Evolutionary conservation across 2,888 invertebrate genomes (phyloP).

Genomic region (Hydraecia micacea): DNA sequence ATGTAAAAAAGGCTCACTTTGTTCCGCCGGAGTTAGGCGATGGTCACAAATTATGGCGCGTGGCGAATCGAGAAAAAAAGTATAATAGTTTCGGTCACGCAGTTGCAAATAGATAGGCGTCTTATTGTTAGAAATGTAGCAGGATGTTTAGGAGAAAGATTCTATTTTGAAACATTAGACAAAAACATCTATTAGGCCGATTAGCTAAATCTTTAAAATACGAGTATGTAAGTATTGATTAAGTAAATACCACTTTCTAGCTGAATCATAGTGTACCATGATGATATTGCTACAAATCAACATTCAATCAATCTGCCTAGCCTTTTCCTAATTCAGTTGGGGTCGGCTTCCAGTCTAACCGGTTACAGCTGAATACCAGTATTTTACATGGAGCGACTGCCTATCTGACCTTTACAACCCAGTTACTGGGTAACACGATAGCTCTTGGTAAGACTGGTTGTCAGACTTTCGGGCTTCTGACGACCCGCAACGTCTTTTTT

Average conservation of each 20-base stretch:
- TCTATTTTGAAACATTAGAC: background rate
- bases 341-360: too few species aligned
- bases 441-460: too few species aligned
- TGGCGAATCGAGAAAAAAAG: conserved; percentile 70
- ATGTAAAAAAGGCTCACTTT: conserved; percentile 59
- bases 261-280: background rate
- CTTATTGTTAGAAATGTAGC: conserved; percentile 20
- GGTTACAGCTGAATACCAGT: too few species aligned
- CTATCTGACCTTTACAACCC: too few species aligned
- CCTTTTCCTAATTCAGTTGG: too few species aligned
- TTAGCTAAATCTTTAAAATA: background rate
- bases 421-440: too few species aligned
- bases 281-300: background rate
- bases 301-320: background rate
- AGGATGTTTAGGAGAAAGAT: conserved; percentile 5
- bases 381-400: too few species aligned
- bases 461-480: too few species aligned
- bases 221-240: too few species aligned
- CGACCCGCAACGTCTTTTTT: too few species aligned
- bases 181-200: background rate
- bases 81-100: conserved; percentile 64
- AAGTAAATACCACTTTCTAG: background rate
- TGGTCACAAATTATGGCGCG: conserved; percentile 72
- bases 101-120: conserved; percentile 36
- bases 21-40: conserved; percentile 67